These are phyloP conservation scores for Myioborus melanocephalus DNA, from an alignment of 2,797 vertebrate species.

Conservation along the genomic window DNA sequence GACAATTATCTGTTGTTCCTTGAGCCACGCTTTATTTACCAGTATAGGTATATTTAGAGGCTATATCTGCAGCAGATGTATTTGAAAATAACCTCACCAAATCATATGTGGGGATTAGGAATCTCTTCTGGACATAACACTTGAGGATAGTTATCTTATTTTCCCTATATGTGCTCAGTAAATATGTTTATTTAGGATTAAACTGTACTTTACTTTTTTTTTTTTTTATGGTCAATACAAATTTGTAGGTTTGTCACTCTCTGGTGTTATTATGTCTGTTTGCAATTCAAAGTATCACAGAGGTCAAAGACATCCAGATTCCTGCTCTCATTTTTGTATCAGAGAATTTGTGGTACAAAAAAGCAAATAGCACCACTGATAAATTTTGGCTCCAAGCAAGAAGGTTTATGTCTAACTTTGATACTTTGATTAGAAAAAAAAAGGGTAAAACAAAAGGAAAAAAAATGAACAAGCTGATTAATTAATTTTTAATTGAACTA, in stretches of 20 bases:
- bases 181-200: neutral
- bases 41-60: neutral
- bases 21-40: neutral
- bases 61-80: neutral
- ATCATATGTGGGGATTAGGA: neutral
- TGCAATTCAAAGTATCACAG: neutral
- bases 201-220: neutral
- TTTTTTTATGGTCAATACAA: neutral
- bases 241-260: neutral
- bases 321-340: neutral
- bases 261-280: neutral
- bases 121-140: neutral
- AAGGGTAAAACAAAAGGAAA: fast-evolving
- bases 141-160: neutral
- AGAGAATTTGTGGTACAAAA: neutral
- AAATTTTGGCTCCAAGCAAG: neutral
- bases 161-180: neutral
- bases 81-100: neutral
- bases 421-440: neutral
- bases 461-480: neutral
- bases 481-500: conserved; percentile 21
- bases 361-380: neutral
- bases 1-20: neutral
- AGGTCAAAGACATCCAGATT: fast-evolving
- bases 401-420: neutral